A percentile compares a stretch with the other conserved stretches of the same genome.
Evolutionary conservation across 2,888 invertebrate genomes (phyloP).

Genomic region (Fragum whitleyi): DNA sequence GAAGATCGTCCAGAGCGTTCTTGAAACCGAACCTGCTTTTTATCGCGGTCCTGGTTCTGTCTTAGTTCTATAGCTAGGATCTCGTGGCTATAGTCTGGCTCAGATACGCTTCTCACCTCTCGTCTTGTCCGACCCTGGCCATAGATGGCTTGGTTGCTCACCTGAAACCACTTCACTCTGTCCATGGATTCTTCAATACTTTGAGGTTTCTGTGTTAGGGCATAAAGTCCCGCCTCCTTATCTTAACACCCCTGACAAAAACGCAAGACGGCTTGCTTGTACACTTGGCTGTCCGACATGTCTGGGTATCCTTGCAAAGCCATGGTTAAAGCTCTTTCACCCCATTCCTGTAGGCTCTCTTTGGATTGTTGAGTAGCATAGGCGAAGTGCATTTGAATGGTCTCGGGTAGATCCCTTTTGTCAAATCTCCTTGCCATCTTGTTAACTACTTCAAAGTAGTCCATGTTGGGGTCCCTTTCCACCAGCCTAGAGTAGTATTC

Average conservation of each 20-base stretch:
- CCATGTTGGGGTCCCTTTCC: not conserved
- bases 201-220: not conserved
- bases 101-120: not conserved
- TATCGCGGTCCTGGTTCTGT: not conserved
- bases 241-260: constrained; percentile 12
- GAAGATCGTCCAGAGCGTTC: not conserved
- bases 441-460: constrained; percentile 2
- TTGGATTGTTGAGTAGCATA: not conserved
- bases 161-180: constrained; percentile 5
- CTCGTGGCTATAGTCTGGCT: not conserved
- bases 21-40: constrained; percentile 10
- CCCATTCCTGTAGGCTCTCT: constrained; percentile 4
- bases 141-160: constrained; percentile 8
- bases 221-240: constrained; percentile 20
- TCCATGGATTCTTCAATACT: constrained; percentile 11
- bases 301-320: not conserved
- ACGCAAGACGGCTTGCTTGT: constrained; percentile 1
- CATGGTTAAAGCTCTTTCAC: not conserved
- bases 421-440: constrained; percentile 6
- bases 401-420: not conserved
- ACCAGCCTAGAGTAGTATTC: constrained; percentile 13
- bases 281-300: not conserved
- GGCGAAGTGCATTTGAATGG: constrained; percentile 11
- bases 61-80: not conserved
- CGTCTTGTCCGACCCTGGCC: not conserved